These are phyloP conservation scores for Conops quadrifasciatus DNA, from an alignment of 2,888 invertebrate genomes.

Conservation along the genomic window DNA sequence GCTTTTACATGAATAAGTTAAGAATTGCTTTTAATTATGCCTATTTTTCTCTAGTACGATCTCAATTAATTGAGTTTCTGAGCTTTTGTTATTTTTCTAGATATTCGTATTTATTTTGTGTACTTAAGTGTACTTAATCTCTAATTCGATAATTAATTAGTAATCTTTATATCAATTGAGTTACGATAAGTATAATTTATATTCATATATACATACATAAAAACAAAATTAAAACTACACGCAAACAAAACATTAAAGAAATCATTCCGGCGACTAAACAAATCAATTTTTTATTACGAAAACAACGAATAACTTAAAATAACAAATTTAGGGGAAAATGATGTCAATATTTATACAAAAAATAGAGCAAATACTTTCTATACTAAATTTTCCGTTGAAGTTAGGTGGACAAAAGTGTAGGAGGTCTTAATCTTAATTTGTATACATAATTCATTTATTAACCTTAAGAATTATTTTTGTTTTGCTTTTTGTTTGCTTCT, in stretches of 20 bases:
- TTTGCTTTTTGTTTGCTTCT: no score
- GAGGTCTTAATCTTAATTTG: background rate
- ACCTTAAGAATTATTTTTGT: conserved; percentile 18
- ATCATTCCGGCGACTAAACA: background rate
- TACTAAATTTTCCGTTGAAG: conserved; percentile 2
- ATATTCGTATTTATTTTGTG: no score
- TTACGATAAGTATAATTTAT: conserved; percentile 3
- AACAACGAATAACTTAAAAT: conserved; percentile 1
- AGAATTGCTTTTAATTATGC: background rate
- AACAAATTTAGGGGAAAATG: background rate
- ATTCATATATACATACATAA: background rate
- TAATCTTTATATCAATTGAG: no score
- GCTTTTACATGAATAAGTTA: background rate
- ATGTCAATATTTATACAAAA: conserved; percentile 25
- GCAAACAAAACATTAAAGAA: background rate
- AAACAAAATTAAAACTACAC: background rate
- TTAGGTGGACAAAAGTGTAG: conserved; percentile 6
- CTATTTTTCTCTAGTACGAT: no score
- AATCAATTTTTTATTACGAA: conserved; percentile 12
- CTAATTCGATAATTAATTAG: background rate
- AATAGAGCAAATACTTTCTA: background rate
- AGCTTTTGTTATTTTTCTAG: no score
- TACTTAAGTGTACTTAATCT: no score
- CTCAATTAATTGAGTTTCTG: background rate
- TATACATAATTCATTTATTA: background rate